Percentiles rank a stretch among this genome's conserved stretches.
Evolutionary conservation across 92 coral and sea anemone species (phyloP).

Genomic region (Anthopleura xanthogrammica): DNA sequence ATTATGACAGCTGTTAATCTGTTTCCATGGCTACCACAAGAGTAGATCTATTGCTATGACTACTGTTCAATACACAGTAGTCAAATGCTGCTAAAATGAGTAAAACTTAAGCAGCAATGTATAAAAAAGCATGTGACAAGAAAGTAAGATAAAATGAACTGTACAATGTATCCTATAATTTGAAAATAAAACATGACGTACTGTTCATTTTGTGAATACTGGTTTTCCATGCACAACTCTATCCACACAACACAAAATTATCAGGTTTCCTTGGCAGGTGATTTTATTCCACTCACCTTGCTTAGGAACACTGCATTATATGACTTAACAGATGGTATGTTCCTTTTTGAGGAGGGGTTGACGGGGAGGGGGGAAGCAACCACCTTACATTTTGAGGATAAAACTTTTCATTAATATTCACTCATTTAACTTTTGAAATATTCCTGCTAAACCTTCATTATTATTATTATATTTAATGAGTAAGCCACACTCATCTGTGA

Average conservation of each 20-base stretch:
- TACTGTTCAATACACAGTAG: neutral
- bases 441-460: too few relatives aligned
- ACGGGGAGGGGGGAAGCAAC: too few relatives aligned
- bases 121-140: slow-evolving; percentile 1
- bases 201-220: neutral
- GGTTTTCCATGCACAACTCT: neutral
- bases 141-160: neutral
- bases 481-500: too few relatives aligned
- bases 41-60: neutral
- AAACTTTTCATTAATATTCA: too few relatives aligned
- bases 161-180: neutral
- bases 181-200: neutral
- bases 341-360: too few relatives aligned
- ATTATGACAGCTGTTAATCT: neutral
- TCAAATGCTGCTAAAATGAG: neutral
- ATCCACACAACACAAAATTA: neutral
- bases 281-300: neutral
- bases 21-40: neutral
- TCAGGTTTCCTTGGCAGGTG: neutral
- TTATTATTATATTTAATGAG: too few relatives aligned
- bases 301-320: neutral
- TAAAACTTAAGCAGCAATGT: neutral
- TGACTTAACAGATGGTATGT: too few relatives aligned
- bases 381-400: too few relatives aligned
- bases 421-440: too few relatives aligned